Base-by-base conservation (phyloP, 2,113 vertebrate genomes). In the Podocnemis expansa region DNA sequence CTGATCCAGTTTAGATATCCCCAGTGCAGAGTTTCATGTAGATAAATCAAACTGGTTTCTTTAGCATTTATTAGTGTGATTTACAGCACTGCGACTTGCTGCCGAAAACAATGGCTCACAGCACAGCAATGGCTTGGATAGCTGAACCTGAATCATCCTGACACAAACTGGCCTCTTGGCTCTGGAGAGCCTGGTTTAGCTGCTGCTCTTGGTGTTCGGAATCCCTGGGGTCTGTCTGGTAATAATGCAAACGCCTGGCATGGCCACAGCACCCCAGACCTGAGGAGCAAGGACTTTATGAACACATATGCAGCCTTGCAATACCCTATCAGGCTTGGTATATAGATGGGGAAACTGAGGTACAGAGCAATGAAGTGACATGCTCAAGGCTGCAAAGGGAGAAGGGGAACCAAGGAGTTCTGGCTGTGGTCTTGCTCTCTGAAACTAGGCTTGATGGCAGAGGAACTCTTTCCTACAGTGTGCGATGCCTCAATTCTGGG, bases 171-270 rank as follows among this genome's bases (percentile, higher is more conserved):
- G 34, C 16, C 51, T 14, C 41, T 5, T 27, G 6, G 14, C 16
- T 8, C 5, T n/a, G 41, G 58, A 78, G 21, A 70, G 31, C 24
- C 4, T 63, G 47, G 9, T 85, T 38, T 52, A 56, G 47, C 47
- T 4, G 41, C 34, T 0, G 0, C 25, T 10, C 55, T 12, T 45
- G 2, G 1, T 0, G 10, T 3, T 47, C 25, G 25, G 11, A 29
- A 60, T 60, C 82, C 54, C 45, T 2, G 29, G 55, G 78, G 31
- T 0, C 56, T 83, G 31, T 0, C 56, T 83, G 52, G 38, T 3
- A 4, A 60, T 14, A 34, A 16, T 1, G 29, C 10, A 34, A 31
- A 31, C 12, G 6, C 29, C 55, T 56, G 6, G 29, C 7, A 3
- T 60, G 29, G 8, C 67, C n/a, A 38, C 34, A 38, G 19, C n/a